These are phyloP conservation scores for Champsocephalus gunnari DNA, from an alignment of 2,797 vertebrate genomes.

Conservation along the genomic window DNA sequence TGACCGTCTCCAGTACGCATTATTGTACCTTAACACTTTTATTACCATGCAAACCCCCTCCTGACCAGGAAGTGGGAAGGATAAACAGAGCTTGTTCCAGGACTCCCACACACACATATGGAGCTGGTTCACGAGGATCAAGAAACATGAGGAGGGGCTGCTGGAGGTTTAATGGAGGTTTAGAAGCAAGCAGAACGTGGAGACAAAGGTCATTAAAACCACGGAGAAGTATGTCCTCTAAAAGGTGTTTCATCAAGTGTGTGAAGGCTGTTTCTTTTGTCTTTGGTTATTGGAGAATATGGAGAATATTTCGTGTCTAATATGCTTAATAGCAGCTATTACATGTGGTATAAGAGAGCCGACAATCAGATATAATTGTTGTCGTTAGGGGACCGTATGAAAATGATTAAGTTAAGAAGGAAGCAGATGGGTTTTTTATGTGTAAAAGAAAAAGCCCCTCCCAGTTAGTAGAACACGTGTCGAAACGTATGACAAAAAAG, in stretches of 20 bases:
- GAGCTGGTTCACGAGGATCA: conserved; percentile 37
- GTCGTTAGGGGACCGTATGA: background rate
- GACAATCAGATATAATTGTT: background rate
- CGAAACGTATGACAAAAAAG: too few species aligned
- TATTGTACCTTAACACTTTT: conserved; percentile 41
- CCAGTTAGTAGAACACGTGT: background rate
- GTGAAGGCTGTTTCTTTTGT: background rate
- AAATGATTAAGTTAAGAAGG: background rate
- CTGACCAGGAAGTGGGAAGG: conserved; percentile 44
- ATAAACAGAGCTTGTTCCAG: conserved; percentile 58
- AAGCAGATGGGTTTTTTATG: background rate
- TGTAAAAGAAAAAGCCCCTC: background rate
- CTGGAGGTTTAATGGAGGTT: conserved; percentile 14
- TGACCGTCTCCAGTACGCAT: conserved; percentile 39
- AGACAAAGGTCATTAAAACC: too few species aligned
- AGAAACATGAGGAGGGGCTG: conserved; percentile 30
- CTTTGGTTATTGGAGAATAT: too few species aligned
- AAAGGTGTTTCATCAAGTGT: too few species aligned
- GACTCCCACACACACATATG: background rate
- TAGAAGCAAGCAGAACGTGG: too few species aligned
- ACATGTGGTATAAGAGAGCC: background rate
- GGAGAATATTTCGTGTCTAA: background rate
- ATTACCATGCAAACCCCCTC: conserved; percentile 28
- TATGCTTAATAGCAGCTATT: background rate
- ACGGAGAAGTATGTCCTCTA: too few species aligned